Evolutionary conservation across 1,140 invertebrate species (phyloP).

Genomic region (Camponotus vicinus): DNA sequence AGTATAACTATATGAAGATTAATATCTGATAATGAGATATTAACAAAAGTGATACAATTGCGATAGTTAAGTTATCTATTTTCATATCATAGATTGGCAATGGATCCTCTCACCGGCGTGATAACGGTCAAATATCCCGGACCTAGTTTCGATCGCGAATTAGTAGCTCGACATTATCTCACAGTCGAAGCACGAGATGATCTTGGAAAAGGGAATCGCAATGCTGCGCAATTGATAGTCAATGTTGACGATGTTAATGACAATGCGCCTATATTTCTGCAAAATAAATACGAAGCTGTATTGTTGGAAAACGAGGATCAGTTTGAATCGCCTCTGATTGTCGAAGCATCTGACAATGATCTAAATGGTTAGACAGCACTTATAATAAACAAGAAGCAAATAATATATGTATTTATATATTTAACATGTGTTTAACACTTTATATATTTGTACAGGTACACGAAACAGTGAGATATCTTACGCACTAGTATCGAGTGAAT

Average conservation of each 20-base stretch:
- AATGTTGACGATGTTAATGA: slow-evolving; percentile 96
- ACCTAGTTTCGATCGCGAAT: slow-evolving; percentile 94
- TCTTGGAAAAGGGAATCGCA: slow-evolving; percentile 94
- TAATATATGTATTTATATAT: not conserved
- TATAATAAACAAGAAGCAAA: slow-evolving; percentile 1
- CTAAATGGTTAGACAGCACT: slow-evolving; percentile 89
- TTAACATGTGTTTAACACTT: not conserved
- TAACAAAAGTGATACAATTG: slow-evolving; percentile 37
- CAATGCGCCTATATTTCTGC: slow-evolving; percentile 93
- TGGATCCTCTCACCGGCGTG: slow-evolving; percentile 93
- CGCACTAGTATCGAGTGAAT: slow-evolving; percentile 92
- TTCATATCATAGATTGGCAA: slow-evolving; percentile 89
- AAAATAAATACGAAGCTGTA: slow-evolving; percentile 94
- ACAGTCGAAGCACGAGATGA: slow-evolving; percentile 97
- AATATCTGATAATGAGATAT: not conserved
- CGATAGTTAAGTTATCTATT: not conserved
- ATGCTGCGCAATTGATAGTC: slow-evolving; percentile 94
- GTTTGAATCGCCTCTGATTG: slow-evolving; percentile 92
- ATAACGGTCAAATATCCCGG: slow-evolving; percentile 93
- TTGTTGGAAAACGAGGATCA: slow-evolving; percentile 92
- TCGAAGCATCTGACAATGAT: slow-evolving; percentile 95
- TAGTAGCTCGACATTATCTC: slow-evolving; percentile 94
- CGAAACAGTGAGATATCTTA: slow-evolving; percentile 95
- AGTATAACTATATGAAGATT: not conserved
- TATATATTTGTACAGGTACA: slow-evolving; percentile 87